Evolutionary conservation across 2,888 invertebrate genomes (phyloP).

Genomic region (Drosophila recens): DNA sequence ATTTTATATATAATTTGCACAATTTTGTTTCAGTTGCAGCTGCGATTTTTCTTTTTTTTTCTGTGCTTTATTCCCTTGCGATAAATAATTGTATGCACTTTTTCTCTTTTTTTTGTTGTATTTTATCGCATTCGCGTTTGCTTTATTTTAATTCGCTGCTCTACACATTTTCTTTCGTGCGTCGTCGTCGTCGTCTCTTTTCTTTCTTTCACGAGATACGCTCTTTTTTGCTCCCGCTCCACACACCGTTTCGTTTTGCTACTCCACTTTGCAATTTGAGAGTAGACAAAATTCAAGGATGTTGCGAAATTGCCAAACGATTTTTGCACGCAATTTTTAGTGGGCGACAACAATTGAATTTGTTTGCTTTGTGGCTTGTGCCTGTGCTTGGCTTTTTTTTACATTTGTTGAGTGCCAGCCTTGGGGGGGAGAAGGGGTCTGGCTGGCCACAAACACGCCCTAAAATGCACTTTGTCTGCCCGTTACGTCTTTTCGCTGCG

Average conservation of each 20-base stretch:
- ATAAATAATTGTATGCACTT: slow-evolving; percentile 45
- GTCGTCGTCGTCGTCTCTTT: slow-evolving; percentile 60
- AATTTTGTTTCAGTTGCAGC: slow-evolving; percentile 38
- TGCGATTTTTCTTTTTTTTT: slow-evolving; percentile 14
- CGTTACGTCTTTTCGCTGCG: slow-evolving; percentile 52
- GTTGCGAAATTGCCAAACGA: slow-evolving; percentile 63
- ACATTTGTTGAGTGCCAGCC: slow-evolving; percentile 56
- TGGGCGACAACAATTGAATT: slow-evolving; percentile 31
- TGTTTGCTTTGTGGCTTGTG: slow-evolving; percentile 30
- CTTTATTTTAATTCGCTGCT: slow-evolving; percentile 63
- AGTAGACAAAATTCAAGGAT: slow-evolving; percentile 82
- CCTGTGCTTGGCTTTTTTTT: slow-evolving; percentile 26
- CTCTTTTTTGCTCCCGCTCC: slow-evolving; percentile 55
- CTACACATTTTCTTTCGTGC: slow-evolving; percentile 64
- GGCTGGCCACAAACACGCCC: slow-evolving; percentile 77
- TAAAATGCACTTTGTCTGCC: slow-evolving; percentile 80
- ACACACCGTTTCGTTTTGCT: slow-evolving; percentile 61
- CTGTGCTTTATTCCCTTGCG: slow-evolving; percentile 20
- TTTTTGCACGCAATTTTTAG: slow-evolving; percentile 27
- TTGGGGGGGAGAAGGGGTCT: slow-evolving; percentile 53
- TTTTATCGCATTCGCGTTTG: slow-evolving; percentile 55
- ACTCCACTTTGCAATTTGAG: slow-evolving; percentile 77
- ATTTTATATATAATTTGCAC: slow-evolving; percentile 36
- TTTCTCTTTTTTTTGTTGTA: slow-evolving; percentile 35
- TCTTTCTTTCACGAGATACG: slow-evolving; percentile 65